Base-by-base conservation (phyloP, 2,797 vertebrate genomes). In the Onychomys leucogaster region DNA sequence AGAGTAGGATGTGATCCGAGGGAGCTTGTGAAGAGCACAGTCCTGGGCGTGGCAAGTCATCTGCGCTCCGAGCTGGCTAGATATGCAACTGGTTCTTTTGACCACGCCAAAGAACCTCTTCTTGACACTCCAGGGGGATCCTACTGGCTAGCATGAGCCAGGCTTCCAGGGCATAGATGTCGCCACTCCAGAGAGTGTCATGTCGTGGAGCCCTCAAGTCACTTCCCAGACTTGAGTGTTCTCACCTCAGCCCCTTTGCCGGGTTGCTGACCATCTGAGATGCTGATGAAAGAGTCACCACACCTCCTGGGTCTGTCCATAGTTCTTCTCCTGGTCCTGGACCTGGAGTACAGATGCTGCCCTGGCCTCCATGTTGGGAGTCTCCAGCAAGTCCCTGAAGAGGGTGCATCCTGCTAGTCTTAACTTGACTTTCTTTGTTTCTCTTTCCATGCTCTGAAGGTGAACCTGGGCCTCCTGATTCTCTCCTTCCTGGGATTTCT, bases 401-500 rank as follows among this genome's bases (percentile, higher is more conserved):
- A 63, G 32, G 21, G 55, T 1, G 21, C 41, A 43, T 41, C 16
- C 3, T 69, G 46, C 0, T 3, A 7, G n/a, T 27, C 7, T 41
- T 14, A 5, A 0, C 7, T 1, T 95, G 94, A 78, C 59, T 41
- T n/a, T 76, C 49, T 37, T 41, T 80, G 55, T 90, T 25, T 97
- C 8, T 84, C 41, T 96, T 69, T 92, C 90, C 19, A 41, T 16
- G 13, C 57, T 41, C 46, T 59, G 7, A 98, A 99, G 99, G 99
- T 99, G 97, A 99, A 99, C 83, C 7, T 99, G 41, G 97, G 99
- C 57, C 98, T 99, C 96, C 98, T 99, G 96, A 95, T 99, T 80
- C 94, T 98, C 96, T 99, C 99, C 0, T 84, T 99, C 29, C 83
- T 98, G 49, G 99, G 99, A 43, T 99, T 99, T 98, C 97, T 99